These are phyloP conservation scores for Cistogaster globosa DNA, from an alignment of 2,888 invertebrate species.

Conservation along the genomic window DNA sequence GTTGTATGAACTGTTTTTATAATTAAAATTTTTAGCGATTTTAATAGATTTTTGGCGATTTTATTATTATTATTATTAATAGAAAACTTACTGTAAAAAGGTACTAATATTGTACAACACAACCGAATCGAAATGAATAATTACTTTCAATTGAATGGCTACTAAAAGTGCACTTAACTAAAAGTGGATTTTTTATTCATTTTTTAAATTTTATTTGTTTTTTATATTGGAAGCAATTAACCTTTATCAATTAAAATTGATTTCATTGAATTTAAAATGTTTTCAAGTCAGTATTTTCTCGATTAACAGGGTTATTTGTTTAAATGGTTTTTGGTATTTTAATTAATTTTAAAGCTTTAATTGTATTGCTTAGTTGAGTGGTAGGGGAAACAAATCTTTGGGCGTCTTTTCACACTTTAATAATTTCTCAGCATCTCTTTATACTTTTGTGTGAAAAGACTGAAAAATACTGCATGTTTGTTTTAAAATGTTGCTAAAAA, in stretches of 20 bases:
- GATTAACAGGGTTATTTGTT: not conserved
- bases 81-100: not conserved
- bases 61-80: not conserved
- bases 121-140: not conserved
- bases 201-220: not conserved
- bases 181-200: not conserved
- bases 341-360: constrained; percentile 14
- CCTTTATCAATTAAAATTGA: not conserved
- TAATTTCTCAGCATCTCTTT: constrained; percentile 28
- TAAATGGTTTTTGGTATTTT: not conserved
- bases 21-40: too few species aligned
- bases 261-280: not conserved
- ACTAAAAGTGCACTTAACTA: not conserved
- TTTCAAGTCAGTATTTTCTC: not conserved
- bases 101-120: too few species aligned
- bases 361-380: not conserved
- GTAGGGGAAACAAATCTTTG: not conserved
- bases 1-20: too few species aligned
- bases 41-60: not conserved
- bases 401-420: constrained; percentile 34
- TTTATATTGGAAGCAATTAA: not conserved
- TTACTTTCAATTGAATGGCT: constrained; percentile 3
- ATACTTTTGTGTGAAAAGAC: not conserved
- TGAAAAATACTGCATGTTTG: constrained; percentile 21
- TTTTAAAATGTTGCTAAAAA: too few species aligned